Conservation (phyloP, 1,140 invertebrate species). For the Drosophila carrolli region DNA sequence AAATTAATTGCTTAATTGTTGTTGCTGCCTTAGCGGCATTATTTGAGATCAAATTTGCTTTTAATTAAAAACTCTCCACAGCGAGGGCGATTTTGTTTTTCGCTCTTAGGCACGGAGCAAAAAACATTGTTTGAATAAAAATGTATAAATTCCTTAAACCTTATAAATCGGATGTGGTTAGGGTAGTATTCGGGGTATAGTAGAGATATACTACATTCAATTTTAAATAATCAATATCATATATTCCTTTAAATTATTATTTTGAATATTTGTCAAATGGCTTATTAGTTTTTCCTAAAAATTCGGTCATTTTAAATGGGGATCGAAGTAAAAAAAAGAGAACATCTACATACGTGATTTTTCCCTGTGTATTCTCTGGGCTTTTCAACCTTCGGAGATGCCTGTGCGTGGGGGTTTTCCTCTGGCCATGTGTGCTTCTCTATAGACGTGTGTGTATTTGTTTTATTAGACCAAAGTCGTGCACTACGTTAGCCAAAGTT, state of each 20-base stretch:
- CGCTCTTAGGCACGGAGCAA: constrained; percentile 3
- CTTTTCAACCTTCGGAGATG: constrained; percentile 63
- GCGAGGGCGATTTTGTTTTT: constrained; percentile 14
- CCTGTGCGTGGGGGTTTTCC: constrained; percentile 75
- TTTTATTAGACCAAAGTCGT: constrained; percentile 80
- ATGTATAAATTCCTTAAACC: too few relatives aligned
- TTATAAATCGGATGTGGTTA: too few relatives aligned
- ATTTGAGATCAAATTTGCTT: constrained; percentile 77
- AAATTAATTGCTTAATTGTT: constrained; percentile 83
- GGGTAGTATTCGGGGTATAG: too few relatives aligned
- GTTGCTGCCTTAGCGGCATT: constrained; percentile 57
- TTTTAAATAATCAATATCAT: too few relatives aligned
- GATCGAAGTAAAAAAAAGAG: too few relatives aligned
- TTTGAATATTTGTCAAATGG: too few relatives aligned
- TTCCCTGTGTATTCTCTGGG: constrained; percentile 25
- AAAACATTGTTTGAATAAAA: not conserved
- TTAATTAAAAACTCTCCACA: constrained; percentile 75
- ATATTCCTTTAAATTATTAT: too few relatives aligned
- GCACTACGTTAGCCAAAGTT: constrained; percentile 74
- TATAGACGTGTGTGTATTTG: constrained; percentile 29
- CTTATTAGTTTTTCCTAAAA: too few relatives aligned
- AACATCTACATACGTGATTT: too few relatives aligned
- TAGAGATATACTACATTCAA: too few relatives aligned
- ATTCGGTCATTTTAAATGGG: too few relatives aligned
- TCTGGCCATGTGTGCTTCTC: constrained; percentile 5